phyloP scores from a whole-genome alignment of 1,140 invertebrate species.

The Lamellibrachia luymesi region DNA sequence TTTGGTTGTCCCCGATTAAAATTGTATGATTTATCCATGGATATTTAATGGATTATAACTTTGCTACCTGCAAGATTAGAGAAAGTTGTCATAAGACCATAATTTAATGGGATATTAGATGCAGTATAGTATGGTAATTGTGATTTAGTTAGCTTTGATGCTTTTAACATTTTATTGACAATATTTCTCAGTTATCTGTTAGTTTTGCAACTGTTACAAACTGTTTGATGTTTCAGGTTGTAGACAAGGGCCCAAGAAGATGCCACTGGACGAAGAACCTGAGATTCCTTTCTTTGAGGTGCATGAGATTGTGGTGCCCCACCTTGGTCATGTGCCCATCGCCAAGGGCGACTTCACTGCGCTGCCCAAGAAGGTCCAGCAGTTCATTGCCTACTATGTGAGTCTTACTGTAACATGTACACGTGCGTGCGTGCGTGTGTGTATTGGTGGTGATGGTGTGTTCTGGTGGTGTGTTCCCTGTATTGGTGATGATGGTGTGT shows the following conservation, averaged over 20 bases:
- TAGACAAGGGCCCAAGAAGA: not conserved
- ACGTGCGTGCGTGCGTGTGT: not conserved
- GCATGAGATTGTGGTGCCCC: constrained; percentile 25
- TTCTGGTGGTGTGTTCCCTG: not conserved
- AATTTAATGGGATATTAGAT: no score
- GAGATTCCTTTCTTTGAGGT: constrained; percentile 28
- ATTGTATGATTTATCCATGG: no score
- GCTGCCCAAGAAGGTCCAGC: constrained; percentile 43
- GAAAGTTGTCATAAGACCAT: no score
- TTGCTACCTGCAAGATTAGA: no score
- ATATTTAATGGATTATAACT: no score
- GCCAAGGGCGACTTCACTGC: constrained; percentile 47
- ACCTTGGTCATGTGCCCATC: constrained; percentile 46
- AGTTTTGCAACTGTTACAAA: no score
- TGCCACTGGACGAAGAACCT: constrained; percentile 23
- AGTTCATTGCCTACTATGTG: constrained; percentile 46
- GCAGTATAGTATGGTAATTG: no score
- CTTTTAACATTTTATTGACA: no score
- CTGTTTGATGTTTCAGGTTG: not conserved
- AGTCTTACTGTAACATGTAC: constrained; percentile 24
- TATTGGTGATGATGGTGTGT: no score
- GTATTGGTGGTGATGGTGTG: not conserved
- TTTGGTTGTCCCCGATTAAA: no score
- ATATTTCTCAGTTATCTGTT: no score
- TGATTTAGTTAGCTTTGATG: no score